Base-by-base conservation (phyloP, 2,113 vertebrate species). In the Mionectes macconnelli region DNA sequence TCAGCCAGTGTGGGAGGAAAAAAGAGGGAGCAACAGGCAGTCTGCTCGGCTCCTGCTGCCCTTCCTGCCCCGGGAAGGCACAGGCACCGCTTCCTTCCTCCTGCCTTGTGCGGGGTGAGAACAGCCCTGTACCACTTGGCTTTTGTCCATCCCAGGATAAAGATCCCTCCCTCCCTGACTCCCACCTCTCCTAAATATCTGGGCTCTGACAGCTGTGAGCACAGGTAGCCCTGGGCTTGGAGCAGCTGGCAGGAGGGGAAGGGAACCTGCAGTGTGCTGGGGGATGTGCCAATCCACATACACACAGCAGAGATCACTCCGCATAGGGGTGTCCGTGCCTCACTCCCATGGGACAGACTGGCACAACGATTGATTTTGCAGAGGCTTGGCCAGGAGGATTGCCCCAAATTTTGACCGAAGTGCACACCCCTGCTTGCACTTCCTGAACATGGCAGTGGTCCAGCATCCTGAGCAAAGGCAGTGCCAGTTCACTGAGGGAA, bases 261-360 rank as follows among this genome's bases (percentile, higher is more conserved):
- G 1, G 20, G 27, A 66, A 49, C 35, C 50, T 5, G 4, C 6
- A 39, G 31, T 8, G 47, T 0, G 1, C 9, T 27, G 17, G 27
- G 47, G 39, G 8, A 8, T 40, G 27, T 42, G 20, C 22, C 60
- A 8, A 1, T 5, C 47, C 9, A 0, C 1, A 0, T 0, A 2
- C 12, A 3, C 30, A 3, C 0, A 8, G 52, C 66, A 35, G 62
- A 53, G 3, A 20, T 37, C 13, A 24, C 25, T 37, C 27, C 11
- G 55, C 1, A 0, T 8, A 31, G 19, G 35, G 21, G 5, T 6
- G 42, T 39, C 30, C 64, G 49, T 37, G 42, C 4, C 1, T n/a
- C 22, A 3, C 21, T 44, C 8, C 47, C 14, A 2, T 1, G 10
- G 14, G 55, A 23, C 11, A 18, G 28, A 6, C 45, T 50, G 53